Base-by-base conservation (phyloP, 2,888 invertebrate species). In the Neoaliturus tenellus region DNA sequence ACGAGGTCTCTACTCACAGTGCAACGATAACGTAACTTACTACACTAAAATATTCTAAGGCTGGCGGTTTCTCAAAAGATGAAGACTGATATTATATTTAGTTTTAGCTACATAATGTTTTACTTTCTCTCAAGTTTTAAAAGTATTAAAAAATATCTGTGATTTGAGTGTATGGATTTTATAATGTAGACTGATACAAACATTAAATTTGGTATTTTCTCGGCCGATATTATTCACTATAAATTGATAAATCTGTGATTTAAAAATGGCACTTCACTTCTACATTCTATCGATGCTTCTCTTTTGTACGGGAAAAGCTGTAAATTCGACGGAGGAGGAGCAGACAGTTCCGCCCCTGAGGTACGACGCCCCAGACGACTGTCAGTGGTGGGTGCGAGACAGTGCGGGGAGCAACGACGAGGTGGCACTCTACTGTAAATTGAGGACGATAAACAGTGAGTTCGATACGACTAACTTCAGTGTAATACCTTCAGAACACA, bases 391-490 rank as follows among this genome's bases (percentile, higher is more conserved):
- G 93, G 90, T 94, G 55, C 91, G 93, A 87, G 89, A 90, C 82
- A 71, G 48, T 23, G 31, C 39, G 1, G 62, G 80, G 25, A 83
- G 78, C 55, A 81, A 58, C 75, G 94, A 95, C 88, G 95, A 96
- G 91, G 95, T 96, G 86, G 94, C 95, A 23, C 93, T 96, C 86
- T 94, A 94, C 85, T 96, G 97, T 91, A 94, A 95, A 91, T 92
- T 97, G 89, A 92, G 97, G 88, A 95, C 96, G 80, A 96, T 97
- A 89, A 96, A 97, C 91, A 96, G 96, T 92, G 97, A 96, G 90
- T 96, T 95, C 90, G 97, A 95, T 91, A 96, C 95, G 86, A 97
- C 96, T 44, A 97, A 97, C 91, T 96, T 97, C 89, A 96, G 96
- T 91, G 95, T 96, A 81, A 96, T 97, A 85, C 96, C 96, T 69